Conservation (phyloP, 1,140 invertebrate species). For the Zaprionus davidi region DNA sequence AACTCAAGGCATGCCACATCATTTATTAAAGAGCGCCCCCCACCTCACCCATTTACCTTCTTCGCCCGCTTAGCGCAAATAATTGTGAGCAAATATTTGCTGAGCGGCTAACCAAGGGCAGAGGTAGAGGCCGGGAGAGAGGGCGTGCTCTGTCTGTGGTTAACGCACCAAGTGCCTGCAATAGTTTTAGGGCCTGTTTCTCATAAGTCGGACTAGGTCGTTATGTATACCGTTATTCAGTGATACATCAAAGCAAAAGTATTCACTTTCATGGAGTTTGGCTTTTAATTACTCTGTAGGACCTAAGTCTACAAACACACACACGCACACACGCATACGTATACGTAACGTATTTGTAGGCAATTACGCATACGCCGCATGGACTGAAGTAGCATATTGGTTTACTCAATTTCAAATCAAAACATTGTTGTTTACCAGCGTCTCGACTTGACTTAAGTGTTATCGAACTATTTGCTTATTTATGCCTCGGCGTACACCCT, state of each 20-base stretch:
- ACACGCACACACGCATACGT: background rate
- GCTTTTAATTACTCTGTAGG: slow-evolving; percentile 54
- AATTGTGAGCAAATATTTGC: slow-evolving; percentile 74
- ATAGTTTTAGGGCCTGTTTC: slow-evolving; percentile 23
- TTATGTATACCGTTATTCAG: slow-evolving; percentile 20
- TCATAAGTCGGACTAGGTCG: slow-evolving; percentile 3
- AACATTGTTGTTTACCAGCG: slow-evolving; percentile 70
- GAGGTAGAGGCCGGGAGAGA: background rate
- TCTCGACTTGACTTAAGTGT: slow-evolving; percentile 53
- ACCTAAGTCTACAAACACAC: slow-evolving; percentile 27
- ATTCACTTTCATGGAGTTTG: slow-evolving; percentile 61
- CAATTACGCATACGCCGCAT: slow-evolving; percentile 40
- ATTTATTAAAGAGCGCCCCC: slow-evolving; percentile 71
- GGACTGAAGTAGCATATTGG: slow-evolving; percentile 26
- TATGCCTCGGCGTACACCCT: slow-evolving; percentile 38
- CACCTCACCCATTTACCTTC: background rate
- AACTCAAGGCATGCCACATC: slow-evolving; percentile 46
- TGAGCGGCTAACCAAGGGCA: slow-evolving; percentile 36
- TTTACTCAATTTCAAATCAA: slow-evolving; percentile 62
- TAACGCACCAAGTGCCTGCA: slow-evolving; percentile 35
- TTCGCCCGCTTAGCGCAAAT: slow-evolving; percentile 54
- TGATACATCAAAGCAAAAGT: slow-evolving; percentile 60
- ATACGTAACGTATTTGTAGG: slow-evolving; percentile 1
- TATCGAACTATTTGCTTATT: slow-evolving; percentile 73
- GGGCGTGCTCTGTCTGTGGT: slow-evolving; percentile 18